Evolutionary conservation across 2,113 vertebrate species (phyloP).

Genomic region (Ascaphus truei): DNA sequence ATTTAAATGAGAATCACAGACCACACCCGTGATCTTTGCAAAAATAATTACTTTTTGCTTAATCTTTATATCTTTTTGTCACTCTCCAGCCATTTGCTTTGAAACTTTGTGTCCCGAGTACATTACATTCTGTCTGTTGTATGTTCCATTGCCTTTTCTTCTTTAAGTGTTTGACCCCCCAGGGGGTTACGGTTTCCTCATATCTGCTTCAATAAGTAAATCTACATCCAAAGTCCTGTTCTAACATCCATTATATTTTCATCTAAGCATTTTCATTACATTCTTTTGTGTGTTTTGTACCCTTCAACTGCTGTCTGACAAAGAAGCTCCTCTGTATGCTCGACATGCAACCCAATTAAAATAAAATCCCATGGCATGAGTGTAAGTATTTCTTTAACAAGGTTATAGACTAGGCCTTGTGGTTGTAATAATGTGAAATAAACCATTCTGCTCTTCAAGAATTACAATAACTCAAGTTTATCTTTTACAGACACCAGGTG

Average conservation of each 20-base stretch:
- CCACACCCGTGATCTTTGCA: not conserved
- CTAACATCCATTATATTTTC: not conserved
- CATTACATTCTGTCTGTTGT: not conserved
- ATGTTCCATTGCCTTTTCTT: not conserved
- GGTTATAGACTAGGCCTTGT: not conserved
- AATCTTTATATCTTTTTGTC: not conserved
- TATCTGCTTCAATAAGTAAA: constrained; percentile 4
- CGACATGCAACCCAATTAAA: constrained; percentile 1
- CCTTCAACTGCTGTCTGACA: constrained; percentile 2
- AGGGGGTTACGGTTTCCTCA: not conserved
- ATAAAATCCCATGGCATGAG: not conserved
- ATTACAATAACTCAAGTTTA: too few relatives aligned
- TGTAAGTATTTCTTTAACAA: not conserved
- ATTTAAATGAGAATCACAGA: not conserved
- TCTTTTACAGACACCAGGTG: too few relatives aligned
- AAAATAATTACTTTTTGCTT: not conserved
- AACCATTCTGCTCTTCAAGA: too few relatives aligned
- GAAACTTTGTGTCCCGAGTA: not conserved
- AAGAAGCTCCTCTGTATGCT: not conserved
- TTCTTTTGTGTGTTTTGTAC: constrained; percentile 16
- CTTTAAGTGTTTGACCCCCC: not conserved
- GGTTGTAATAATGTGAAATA: not conserved
- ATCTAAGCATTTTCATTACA: not conserved
- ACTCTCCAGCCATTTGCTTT: not conserved
- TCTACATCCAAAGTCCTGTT: not conserved